Percentiles rank a stretch among this genome's conserved stretches.
phyloP scores from a whole-genome alignment of 2,113 vertebrate species.

The Oreochromis aureus region DNA sequence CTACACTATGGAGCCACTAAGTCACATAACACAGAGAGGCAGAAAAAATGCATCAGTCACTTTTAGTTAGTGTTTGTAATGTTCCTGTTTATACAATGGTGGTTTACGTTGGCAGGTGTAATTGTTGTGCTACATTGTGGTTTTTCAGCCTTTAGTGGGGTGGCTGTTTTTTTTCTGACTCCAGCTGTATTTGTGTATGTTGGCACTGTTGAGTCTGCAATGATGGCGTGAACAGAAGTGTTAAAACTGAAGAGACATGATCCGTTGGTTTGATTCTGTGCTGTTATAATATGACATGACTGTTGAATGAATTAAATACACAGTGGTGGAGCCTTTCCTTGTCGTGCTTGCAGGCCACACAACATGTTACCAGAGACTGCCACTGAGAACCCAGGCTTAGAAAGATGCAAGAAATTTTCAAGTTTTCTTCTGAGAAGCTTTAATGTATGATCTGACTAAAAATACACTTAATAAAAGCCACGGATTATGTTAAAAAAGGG shows the following conservation, averaged over 20 bases:
- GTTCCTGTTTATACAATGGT: not conserved
- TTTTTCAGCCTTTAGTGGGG: not conserved
- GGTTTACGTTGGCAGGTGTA: not conserved
- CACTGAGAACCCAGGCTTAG: not conserved
- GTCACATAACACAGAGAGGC: not conserved
- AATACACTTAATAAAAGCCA: not conserved
- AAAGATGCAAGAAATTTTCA: not conserved
- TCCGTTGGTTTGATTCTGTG: not conserved
- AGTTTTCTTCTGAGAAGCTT: not conserved
- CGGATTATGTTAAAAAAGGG: not conserved
- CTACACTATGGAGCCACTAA: not conserved
- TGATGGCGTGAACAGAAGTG: not conserved
- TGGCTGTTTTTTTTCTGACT: not conserved
- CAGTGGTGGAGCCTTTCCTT: not conserved
- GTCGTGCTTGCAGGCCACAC: not conserved
- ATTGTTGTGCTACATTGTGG: not conserved
- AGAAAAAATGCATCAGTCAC: not conserved
- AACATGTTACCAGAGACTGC: not conserved
- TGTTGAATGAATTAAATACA: not conserved
- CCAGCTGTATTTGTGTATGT: not conserved
- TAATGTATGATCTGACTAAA: not conserved
- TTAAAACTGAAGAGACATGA: not conserved
- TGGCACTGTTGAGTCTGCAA: not conserved
- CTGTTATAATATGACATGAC: not conserved
- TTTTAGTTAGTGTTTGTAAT: not conserved